Evolutionary conservation across 2,888 invertebrate species (phyloP), one percentile per base, ranked within the genome.

Genomic region (Megalurothrips usitatus): DNA sequence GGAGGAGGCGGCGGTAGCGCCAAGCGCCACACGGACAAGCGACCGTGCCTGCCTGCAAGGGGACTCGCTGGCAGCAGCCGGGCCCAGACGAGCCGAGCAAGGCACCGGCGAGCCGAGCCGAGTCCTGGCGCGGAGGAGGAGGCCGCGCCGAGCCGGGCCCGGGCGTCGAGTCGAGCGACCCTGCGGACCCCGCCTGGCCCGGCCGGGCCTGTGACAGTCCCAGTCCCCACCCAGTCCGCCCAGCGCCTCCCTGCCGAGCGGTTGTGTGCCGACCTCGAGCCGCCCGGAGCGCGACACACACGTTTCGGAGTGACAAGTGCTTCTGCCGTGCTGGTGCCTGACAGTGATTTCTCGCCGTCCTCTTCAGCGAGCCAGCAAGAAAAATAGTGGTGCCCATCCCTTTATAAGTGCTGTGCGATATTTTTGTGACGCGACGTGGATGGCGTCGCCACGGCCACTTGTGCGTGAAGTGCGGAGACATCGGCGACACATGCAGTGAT

Each of bases 21-120:
- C 17, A 43, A 23, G 68, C 68, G 68, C 68, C 68, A 26, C 68
- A 75, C 68, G 68, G 68, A 75, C 68, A 75, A 26, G 26, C 68
- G 68, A 75, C 68, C 58, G 58, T 58, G 58, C 58, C 34, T 43
- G 34, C 34, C 34, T 58, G 68, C 68, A 26, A 43, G 34, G 68
- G 68, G 68, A 75, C 68, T n/a, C 68, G 23, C 23, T 75, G 68
- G 68, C 68, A 75, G 68, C 68, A 75, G 68, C 68, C 68, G 23
- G 68, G 68, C 26, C 68, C 23, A 26, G 68, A 12, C 23, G 68
- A 26, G 68, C 68, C 68, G 26, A 9, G 23, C 68, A 1, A 26
- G 11, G 23, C 23, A 58, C 19, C 58, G 26, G 9, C 68, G 68
- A 26, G 68, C 68, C 68, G 68, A 75, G 68, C 68, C 68, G 68